phyloP scores from a whole-genome alignment of 2,888 invertebrate genomes.

The Lasioglossum pauxillum region DNA sequence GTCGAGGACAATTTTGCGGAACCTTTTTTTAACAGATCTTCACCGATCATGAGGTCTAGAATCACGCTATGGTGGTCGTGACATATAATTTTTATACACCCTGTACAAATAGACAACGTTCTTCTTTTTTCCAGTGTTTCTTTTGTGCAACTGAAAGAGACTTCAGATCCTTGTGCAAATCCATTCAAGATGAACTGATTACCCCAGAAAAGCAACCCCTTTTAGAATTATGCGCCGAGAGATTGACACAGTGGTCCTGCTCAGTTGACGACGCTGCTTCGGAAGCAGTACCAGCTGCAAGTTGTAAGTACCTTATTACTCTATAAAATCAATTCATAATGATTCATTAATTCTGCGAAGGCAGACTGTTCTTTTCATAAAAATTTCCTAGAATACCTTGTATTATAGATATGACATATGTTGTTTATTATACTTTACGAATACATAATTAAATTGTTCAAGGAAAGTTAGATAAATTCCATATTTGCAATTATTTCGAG shows the following conservation, averaged over 20 bases:
- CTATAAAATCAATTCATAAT: background rate
- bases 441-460: background rate
- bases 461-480: too few relatives aligned
- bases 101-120: background rate
- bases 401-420: background rate
- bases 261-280: constrained; percentile 85
- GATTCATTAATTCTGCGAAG: background rate
- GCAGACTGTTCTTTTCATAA: background rate
- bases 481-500: background rate
- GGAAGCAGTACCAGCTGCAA: constrained; percentile 80
- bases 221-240: constrained; percentile 93
- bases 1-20: too few relatives aligned
- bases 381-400: background rate
- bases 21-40: too few relatives aligned
- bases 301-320: constrained; percentile 73
- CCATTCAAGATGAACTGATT: constrained; percentile 89
- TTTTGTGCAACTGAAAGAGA: constrained; percentile 93
- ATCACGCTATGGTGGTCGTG: too few relatives aligned
- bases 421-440: background rate
- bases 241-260: constrained; percentile 91
- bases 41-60: too few relatives aligned
- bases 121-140: constrained; percentile 90
- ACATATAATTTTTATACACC: too few relatives aligned
- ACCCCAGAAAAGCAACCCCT: constrained; percentile 90
- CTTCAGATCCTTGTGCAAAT: constrained; percentile 90